Percentiles rank a stretch among this genome's conserved stretches.
Evolutionary conservation across 1,140 invertebrate species (phyloP).

Genomic region (Lepidurus packardi): DNA sequence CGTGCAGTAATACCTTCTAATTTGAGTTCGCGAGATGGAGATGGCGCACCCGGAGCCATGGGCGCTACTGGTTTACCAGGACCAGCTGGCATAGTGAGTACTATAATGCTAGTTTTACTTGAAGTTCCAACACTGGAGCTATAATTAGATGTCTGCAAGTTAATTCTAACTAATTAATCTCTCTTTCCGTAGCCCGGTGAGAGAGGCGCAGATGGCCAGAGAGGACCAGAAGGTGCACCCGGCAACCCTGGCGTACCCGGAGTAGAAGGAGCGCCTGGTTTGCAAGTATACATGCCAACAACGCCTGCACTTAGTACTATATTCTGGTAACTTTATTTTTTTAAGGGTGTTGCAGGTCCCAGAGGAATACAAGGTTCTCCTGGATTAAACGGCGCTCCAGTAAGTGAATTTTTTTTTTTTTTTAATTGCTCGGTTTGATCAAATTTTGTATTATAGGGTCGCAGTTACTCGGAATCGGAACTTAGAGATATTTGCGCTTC

Average conservation of each 20-base stretch:
- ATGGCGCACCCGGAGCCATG: conserved; percentile 43
- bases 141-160: background rate
- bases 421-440: conserved; percentile 19
- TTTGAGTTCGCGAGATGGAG: conserved; percentile 34
- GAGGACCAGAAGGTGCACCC: conserved; percentile 43
- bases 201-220: conserved; percentile 49
- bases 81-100: conserved; percentile 37
- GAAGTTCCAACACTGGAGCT: background rate
- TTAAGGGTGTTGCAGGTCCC: conserved; percentile 20
- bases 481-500: conserved; percentile 52
- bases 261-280: conserved; percentile 39
- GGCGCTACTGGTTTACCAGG: conserved; percentile 40
- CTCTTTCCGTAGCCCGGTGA: conserved; percentile 47
- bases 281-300: background rate
- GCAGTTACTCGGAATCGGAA: conserved; percentile 49
- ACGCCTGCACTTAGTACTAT: background rate
- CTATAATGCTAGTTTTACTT: conserved; percentile 16
- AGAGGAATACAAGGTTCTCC: conserved; percentile 35
- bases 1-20: conserved; percentile 36
- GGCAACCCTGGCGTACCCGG: conserved; percentile 37
- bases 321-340: background rate
- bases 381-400: conserved; percentile 40
- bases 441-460: conserved; percentile 41
- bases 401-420: conserved; percentile 21
- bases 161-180: background rate